Base-by-base conservation (phyloP, 2,797 vertebrate genomes). In the Zalophus californianus region DNA sequence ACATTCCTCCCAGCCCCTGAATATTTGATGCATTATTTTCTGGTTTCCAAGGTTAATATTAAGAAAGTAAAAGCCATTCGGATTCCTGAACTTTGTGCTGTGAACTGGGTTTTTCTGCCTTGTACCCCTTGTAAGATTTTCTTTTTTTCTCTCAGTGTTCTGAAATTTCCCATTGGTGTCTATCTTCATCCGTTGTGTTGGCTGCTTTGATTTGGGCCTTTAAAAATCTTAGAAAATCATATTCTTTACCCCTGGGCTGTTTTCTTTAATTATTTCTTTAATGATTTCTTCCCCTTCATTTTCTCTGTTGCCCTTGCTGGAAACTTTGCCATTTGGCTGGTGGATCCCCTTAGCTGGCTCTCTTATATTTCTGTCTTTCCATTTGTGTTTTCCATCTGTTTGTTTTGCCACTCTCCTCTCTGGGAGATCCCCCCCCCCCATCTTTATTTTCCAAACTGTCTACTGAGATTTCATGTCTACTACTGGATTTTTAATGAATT, bases 231-330 rank as follows among this genome's bases (percentile, higher is more conserved):
- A 56, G 60, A 91, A 84, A 83, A 41, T 50, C 2, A 50, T 64
- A 44, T 68, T 23, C 3, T 90, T 44, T 50, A 32, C 7, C 21
- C 2, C 12, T 90, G 20, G 32, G 44, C 32, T 83, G 66, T 44
- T 91, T 70, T 78, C 44, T 87, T 72, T 15, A 92, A 84, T 92
- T 62, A 64, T 72, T 48, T 90, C 41, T 82, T 91, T 52, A 66
- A 56, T 41, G 14, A 60, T 86, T 93, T 70, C 44, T 16, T 83
- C 20, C 25, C 21, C 21, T 52, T 16, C 4, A 1, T 78, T 82
- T 86, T 78, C 25, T 78, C 48, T 41, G 0, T 85, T 93, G 35
- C 20, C 72, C 41, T 60, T 66, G 18, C 66, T 77, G 27, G 21
- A 58, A 60, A 68, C 21, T 62, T 13, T 58, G 6, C 50, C 44